Percentiles rank a stretch among this genome's conserved stretches.
Conservation (phyloP, 2,113 vertebrate species). For the Phalacrocorax carbo region DNA sequence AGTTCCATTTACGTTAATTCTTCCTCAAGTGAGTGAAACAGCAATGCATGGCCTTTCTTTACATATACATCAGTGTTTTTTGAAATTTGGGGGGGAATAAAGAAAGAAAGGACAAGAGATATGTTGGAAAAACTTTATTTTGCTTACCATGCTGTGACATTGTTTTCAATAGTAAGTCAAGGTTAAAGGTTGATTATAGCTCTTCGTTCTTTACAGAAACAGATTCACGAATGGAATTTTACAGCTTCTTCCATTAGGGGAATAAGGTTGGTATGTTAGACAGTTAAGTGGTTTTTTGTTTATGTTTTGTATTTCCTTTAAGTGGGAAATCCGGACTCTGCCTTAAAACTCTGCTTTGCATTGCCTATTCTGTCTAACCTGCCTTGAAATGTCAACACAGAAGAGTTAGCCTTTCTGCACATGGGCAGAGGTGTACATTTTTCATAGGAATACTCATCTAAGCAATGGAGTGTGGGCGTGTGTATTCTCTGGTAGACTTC, state of each 20-base stretch:
- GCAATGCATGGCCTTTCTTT: not conserved
- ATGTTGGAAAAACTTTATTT: not conserved
- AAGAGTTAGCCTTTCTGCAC: not conserved
- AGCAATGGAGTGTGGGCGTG: rapidly evolving
- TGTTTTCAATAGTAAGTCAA: not conserved
- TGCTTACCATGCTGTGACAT: not conserved
- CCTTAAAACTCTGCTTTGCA: not conserved
- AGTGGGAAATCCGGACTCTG: not conserved
- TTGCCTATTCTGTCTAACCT: not conserved
- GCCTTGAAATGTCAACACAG: not conserved
- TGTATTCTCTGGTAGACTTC: not conserved
- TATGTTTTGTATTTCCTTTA: not conserved
- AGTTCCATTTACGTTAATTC: not conserved
- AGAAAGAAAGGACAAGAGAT: not conserved
- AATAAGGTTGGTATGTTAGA: conserved; percentile 84
- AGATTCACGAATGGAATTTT: conserved; percentile 96
- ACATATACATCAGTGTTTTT: not conserved
- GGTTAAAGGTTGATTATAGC: not conserved
- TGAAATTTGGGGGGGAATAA: not conserved
- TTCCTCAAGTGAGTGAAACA: not conserved
- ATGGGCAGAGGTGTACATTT: not conserved
- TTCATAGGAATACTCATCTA: not conserved
- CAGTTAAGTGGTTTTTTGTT: not conserved
- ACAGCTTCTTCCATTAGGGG: conserved; percentile 88
- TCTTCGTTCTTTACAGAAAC: conserved; percentile 79